Evolutionary conservation across 2,113 vertebrate genomes (phyloP).

Genomic region (Pomatorhinus ruficollis): DNA sequence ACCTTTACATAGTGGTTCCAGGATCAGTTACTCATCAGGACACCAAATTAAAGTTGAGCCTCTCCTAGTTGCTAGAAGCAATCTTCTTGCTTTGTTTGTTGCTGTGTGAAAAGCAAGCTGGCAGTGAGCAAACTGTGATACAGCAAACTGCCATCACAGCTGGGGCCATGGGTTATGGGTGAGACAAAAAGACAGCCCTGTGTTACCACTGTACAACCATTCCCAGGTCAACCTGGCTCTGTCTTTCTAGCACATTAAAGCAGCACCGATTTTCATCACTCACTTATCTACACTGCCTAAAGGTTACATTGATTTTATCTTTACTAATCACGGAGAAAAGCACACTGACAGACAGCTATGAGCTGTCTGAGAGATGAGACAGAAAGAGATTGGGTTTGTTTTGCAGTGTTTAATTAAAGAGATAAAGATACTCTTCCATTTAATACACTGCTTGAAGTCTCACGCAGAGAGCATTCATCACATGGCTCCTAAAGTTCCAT

Average conservation of each 20-base stretch:
- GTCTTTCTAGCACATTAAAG: not conserved
- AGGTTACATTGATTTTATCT: not conserved
- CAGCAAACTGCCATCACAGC: not conserved
- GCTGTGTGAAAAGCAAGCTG: not conserved
- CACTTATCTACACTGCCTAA: not conserved
- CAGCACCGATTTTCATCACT: fast-evolving
- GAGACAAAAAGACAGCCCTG: not conserved
- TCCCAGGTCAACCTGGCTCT: not conserved
- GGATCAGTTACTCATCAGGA: not conserved
- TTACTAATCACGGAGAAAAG: not conserved
- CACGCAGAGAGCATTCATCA: not conserved
- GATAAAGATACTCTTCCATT: not conserved
- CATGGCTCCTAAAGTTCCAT: not conserved
- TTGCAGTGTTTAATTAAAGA: not conserved
- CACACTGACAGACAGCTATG: not conserved
- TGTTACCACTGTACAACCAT: not conserved
- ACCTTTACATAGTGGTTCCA: not conserved
- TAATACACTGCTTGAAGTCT: not conserved
- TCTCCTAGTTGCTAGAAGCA: not conserved
- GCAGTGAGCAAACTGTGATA: not conserved
- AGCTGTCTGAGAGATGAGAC: not conserved
- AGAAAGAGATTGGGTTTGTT: not conserved
- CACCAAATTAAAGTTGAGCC: not conserved
- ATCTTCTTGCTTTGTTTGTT: not conserved
- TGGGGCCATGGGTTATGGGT: fast-evolving